Evolutionary conservation across 2,113 vertebrate genomes (phyloP).

Genomic region (Coturnix japonica): DNA sequence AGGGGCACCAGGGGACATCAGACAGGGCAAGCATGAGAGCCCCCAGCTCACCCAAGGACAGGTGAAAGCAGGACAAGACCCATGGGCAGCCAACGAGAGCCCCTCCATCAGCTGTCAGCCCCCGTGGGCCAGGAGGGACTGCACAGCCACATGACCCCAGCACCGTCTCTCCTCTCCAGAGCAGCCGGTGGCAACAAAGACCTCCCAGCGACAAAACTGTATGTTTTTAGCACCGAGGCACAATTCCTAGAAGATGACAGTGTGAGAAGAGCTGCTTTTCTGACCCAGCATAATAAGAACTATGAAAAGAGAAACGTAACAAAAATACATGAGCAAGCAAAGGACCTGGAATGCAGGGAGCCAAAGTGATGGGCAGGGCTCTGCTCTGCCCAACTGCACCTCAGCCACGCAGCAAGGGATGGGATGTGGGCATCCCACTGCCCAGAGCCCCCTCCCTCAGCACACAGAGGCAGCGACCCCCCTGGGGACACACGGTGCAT

Average conservation of each 20-base stretch:
- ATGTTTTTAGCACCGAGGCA: neutral
- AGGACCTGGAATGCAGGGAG: neutral
- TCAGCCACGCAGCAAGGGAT: neutral
- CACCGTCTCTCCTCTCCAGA: neutral
- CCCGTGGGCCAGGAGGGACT: fast-evolving
- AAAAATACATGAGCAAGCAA: neutral
- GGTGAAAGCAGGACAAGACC: neutral
- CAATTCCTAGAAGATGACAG: neutral
- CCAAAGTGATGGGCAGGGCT: neutral
- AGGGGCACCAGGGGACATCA: neutral
- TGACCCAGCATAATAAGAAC: neutral
- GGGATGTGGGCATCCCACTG: neutral
- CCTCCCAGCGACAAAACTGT: neutral
- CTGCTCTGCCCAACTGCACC: neutral
- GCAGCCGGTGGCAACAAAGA: constrained; percentile 9
- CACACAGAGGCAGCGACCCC: no score
- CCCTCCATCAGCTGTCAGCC: neutral
- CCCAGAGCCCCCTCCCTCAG: no score
- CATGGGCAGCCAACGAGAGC: neutral
- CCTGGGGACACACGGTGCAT: no score
- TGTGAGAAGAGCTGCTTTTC: neutral
- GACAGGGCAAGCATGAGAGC: neutral
- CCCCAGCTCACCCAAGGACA: neutral
- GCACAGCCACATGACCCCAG: neutral
- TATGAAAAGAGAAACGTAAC: neutral